These are phyloP conservation scores for Xylota segnis DNA, from an alignment of 2,888 invertebrate genomes.

Conservation along the genomic window DNA sequence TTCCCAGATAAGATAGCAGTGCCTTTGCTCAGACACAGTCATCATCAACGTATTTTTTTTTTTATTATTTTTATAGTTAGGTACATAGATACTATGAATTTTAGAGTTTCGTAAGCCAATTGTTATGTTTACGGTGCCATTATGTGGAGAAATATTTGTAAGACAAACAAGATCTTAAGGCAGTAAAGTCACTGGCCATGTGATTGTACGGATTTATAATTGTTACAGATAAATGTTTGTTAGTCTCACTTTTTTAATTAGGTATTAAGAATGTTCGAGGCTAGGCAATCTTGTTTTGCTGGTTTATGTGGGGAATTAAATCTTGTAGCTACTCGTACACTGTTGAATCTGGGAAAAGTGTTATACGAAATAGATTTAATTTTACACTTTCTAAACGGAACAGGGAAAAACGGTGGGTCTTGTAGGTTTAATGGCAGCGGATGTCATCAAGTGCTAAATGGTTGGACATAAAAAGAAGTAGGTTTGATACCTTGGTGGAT, in stretches of 20 bases:
- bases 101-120: constrained; percentile 16
- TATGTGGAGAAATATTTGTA: constrained; percentile 18
- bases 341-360: neutral
- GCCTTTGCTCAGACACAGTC: constrained; percentile 14
- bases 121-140: constrained; percentile 4
- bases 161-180: neutral
- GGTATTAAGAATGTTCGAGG: constrained; percentile 9
- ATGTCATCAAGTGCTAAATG: constrained; percentile 25
- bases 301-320: neutral
- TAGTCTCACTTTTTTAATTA: neutral
- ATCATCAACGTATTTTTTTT: neutral
- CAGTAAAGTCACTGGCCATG: constrained; percentile 18
- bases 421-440: constrained; percentile 18
- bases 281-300: constrained; percentile 5
- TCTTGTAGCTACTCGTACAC: neutral
- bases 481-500: constrained; percentile 10
- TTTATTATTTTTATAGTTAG: neutral
- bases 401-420: neutral
- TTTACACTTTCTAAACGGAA: neutral
- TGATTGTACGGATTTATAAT: constrained; percentile 26
- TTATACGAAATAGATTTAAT: neutral
- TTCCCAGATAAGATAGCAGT: constrained; percentile 43
- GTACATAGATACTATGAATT: neutral
- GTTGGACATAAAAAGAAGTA: neutral
- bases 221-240: constrained; percentile 6